Evolutionary conservation across 2,888 invertebrate species (phyloP).

Genomic region (Dioctria rufipes): DNA sequence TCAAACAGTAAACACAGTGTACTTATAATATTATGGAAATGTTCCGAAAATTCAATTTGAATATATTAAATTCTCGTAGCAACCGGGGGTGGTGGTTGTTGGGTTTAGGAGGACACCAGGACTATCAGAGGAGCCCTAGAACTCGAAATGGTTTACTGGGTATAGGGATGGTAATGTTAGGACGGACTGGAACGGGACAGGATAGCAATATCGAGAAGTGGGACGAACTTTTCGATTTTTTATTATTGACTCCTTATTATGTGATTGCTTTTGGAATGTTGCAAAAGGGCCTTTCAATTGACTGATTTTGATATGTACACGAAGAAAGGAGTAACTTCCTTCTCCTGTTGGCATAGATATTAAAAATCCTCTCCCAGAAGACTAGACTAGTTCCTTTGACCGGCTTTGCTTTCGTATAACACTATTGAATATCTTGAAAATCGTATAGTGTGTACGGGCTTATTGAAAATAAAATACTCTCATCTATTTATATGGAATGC

Average conservation of each 20-base stretch:
- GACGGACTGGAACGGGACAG: slow-evolving; percentile 3
- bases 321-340: slow-evolving; percentile 1
- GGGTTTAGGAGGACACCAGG: too few relatives aligned
- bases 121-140: too few relatives aligned
- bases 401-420: background rate
- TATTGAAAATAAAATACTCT: background rate
- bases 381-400: background rate
- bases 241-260: slow-evolving; percentile 58
- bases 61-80: slow-evolving; percentile 60
- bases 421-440: slow-evolving; percentile 3
- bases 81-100: background rate
- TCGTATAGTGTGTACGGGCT: too few relatives aligned
- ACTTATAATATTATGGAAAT: slow-evolving; percentile 61
- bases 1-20: slow-evolving; percentile 59
- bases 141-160: too few relatives aligned
- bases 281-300: slow-evolving; percentile 54
- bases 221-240: slow-evolving; percentile 49
- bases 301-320: slow-evolving; percentile 43
- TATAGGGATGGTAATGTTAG: background rate
- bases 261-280: slow-evolving; percentile 56
- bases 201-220: background rate
- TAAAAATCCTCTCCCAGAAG: slow-evolving; percentile 26
- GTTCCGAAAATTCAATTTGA: slow-evolving; percentile 60
- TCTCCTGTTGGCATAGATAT: slow-evolving; percentile 4
- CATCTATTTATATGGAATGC: slow-evolving; percentile 5